Conservation (phyloP, 2,797 vertebrate genomes). For the Carcharodon carcharias region DNA sequence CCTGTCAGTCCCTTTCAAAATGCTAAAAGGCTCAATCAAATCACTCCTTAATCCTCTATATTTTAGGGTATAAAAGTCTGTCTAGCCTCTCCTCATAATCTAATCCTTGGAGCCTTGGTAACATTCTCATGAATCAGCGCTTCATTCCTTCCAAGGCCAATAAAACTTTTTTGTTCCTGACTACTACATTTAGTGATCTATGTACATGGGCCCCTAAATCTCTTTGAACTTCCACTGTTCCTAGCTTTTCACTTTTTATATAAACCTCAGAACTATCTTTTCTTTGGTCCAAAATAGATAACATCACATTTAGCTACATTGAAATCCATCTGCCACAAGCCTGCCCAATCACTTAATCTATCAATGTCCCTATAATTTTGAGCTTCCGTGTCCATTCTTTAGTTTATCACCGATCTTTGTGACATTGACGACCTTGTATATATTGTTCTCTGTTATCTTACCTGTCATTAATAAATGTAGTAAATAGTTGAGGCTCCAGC, state of each 20-base stretch:
- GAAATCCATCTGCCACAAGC: neutral
- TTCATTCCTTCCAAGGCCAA: neutral
- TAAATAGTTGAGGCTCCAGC: too few relatives aligned
- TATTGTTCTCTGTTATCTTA: neutral
- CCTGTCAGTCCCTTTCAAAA: neutral
- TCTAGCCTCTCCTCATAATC: neutral
- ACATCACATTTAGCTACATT: neutral
- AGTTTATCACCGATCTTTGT: neutral
- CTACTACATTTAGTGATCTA: neutral
- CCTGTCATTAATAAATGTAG: neutral
- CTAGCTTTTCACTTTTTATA: neutral
- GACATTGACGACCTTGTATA: neutral
- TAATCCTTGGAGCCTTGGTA: neutral
- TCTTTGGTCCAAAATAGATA: neutral
- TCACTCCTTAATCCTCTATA: neutral
- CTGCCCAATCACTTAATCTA: neutral
- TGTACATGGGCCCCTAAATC: neutral
- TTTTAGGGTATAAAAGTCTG: neutral
- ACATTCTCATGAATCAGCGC: neutral
- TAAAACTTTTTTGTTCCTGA: neutral
- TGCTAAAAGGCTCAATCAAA: neutral
- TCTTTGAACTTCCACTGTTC: neutral
- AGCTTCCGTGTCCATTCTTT: neutral
- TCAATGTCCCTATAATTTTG: neutral
- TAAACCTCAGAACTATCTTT: neutral